Evolutionary conservation across 2,113 vertebrate genomes (phyloP).

Genomic region (Ammospiza nelsoni): DNA sequence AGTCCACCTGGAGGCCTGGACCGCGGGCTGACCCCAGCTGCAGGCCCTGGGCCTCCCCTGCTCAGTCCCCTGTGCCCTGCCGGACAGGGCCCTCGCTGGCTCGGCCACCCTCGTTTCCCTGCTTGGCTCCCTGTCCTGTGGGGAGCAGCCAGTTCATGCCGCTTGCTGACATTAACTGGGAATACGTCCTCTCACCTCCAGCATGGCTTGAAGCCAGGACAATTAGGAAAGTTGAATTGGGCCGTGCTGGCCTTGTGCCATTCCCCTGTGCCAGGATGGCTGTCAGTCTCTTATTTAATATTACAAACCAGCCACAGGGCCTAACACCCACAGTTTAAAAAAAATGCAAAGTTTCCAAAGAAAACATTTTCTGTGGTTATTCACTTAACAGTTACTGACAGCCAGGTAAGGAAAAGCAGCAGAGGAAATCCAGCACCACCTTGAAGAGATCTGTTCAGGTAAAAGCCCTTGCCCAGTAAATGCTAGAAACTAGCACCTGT

Average conservation of each 20-base stretch:
- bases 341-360: neutral
- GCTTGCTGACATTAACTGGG: neutral
- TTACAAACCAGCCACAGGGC: neutral
- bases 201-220: neutral
- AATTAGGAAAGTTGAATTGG: neutral
- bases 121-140: neutral
- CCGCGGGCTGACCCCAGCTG: neutral
- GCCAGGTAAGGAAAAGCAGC: neutral
- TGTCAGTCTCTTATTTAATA: neutral
- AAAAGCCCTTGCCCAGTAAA: neutral
- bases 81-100: neutral
- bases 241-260: neutral
- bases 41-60: neutral
- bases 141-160: accelerated
- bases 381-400: neutral
- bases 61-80: neutral
- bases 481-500: neutral
- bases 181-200: neutral
- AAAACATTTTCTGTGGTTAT: neutral
- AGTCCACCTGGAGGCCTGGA: neutral
- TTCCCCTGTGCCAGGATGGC: neutral
- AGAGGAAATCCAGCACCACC: neutral
- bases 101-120: neutral
- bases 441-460: neutral
- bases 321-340: neutral